Percentiles rank a stretch among this genome's conserved stretches.
phyloP scores from a whole-genome alignment of 1,140 invertebrate species.

The Drosophila takahashii region DNA sequence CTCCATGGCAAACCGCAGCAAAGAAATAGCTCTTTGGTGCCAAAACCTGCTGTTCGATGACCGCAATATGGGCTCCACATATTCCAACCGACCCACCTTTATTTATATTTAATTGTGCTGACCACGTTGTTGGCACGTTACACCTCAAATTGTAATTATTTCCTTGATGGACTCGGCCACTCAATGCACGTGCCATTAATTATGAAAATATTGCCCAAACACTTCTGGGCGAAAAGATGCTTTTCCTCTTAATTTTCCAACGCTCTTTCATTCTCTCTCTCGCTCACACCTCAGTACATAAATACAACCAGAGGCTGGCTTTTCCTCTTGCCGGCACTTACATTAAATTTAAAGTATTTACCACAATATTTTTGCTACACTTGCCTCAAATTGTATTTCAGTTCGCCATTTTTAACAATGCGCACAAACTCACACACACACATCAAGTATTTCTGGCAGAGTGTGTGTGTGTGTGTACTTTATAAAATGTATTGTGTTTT shows the following conservation, averaged over 20 bases:
- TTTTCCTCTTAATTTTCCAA: neutral
- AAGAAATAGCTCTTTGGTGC: conserved; percentile 22
- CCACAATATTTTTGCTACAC: conserved; percentile 75
- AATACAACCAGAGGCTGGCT: conserved; percentile 7
- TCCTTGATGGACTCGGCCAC: conserved; percentile 46
- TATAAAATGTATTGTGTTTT: conserved; percentile 46
- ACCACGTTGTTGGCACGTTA: conserved; percentile 45
- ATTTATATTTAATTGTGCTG: conserved; percentile 50
- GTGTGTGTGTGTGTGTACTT: conserved; percentile 10
- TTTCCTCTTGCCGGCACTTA: conserved; percentile 51
- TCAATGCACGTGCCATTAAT: conserved; percentile 69
- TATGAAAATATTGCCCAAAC: conserved; percentile 77
- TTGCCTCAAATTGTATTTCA: conserved; percentile 65
- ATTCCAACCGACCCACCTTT: conserved; percentile 13
- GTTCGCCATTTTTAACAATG: conserved; percentile 19
- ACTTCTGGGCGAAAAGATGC: conserved; percentile 52
- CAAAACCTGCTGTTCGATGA: conserved; percentile 14
- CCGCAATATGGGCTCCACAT: conserved; percentile 20
- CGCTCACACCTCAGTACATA: neutral
- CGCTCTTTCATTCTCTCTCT: neutral
- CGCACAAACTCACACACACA: conserved; percentile 1
- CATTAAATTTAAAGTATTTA: conserved; percentile 78
- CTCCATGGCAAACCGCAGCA: conserved; percentile 26
- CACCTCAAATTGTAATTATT: conserved; percentile 64
- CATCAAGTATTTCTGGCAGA: conserved; percentile 13